phyloP scores from a whole-genome alignment of 1,140 invertebrate genomes.

The Microplitis demolitor region DNA sequence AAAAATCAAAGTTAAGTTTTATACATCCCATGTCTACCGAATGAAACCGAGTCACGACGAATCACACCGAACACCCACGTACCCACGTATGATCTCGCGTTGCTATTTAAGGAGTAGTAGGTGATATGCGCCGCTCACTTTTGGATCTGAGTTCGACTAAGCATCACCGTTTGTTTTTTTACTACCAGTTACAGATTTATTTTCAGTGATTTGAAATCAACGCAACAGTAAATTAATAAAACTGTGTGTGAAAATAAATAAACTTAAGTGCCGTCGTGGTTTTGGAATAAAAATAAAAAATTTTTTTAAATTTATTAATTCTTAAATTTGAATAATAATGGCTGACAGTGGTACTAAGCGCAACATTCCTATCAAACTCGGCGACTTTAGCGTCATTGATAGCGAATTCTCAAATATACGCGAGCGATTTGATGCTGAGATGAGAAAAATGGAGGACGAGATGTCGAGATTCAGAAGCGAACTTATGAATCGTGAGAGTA shows the following conservation, averaged over 20 bases:
- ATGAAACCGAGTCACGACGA: slow-evolving; percentile 16
- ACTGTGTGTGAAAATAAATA: background rate
- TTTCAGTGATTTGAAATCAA: background rate
- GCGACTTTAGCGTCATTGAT: slow-evolving; percentile 94
- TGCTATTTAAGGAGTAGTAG: slow-evolving; percentile 55
- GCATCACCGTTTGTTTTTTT: background rate
- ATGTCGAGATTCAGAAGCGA: slow-evolving; percentile 95
- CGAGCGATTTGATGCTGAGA: slow-evolving; percentile 94
- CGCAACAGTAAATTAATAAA: background rate
- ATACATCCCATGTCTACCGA: background rate
- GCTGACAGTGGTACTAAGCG: slow-evolving; percentile 79
- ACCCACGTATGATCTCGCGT: slow-evolving; percentile 22
- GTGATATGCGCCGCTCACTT: slow-evolving; percentile 51
- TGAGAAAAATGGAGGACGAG: slow-evolving; percentile 98
- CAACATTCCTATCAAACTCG: slow-evolving; percentile 91
- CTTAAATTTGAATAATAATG: slow-evolving; percentile 61
- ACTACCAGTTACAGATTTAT: no score
- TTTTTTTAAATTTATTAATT: background rate
- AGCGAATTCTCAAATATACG: slow-evolving; percentile 95
- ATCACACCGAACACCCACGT: slow-evolving; percentile 47
- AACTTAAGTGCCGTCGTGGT: slow-evolving; percentile 11
- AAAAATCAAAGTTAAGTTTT: no score
- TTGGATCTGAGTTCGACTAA: slow-evolving; percentile 36
- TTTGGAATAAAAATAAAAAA: background rate
- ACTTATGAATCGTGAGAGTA: slow-evolving; percentile 88